A percentile compares a stretch with the other conserved stretches of the same genome.
These are phyloP conservation scores for Hypanus sabinus DNA, from an alignment of 2,113 vertebrate genomes.

Conservation along the genomic window DNA sequence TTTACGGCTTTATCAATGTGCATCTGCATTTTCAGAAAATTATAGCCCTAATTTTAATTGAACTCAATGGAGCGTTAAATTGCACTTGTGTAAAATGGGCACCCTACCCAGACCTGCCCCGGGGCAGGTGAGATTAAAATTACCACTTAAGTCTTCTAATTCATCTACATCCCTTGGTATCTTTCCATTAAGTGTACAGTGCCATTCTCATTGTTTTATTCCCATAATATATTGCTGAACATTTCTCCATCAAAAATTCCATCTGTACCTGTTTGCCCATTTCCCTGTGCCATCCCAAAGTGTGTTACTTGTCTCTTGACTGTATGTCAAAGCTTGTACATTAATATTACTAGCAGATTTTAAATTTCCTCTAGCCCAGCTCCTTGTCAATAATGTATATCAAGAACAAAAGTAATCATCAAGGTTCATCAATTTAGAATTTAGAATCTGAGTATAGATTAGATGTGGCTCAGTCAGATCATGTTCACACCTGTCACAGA, in stretches of 20 bases:
- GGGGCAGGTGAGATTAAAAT: background rate
- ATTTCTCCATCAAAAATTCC: background rate
- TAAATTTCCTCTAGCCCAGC: background rate
- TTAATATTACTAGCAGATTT: background rate
- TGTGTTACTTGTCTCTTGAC: background rate
- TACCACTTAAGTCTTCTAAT: background rate
- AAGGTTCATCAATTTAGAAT: background rate
- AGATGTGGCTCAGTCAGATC: background rate
- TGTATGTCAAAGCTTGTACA: background rate
- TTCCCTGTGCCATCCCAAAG: background rate
- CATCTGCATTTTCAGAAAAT: background rate
- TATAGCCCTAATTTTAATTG: constrained; percentile 3
- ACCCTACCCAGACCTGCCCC: background rate
- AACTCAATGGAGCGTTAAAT: background rate
- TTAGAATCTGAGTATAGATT: background rate
- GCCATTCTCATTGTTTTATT: background rate
- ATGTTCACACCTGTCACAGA: background rate
- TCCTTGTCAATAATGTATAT: background rate
- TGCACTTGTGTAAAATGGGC: background rate
- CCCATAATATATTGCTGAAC: background rate
- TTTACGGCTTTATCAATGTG: background rate
- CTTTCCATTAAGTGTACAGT: background rate
- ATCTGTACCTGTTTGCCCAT: background rate
- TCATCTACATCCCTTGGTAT: background rate
- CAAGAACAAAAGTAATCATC: background rate